phyloP scores from a whole-genome alignment of 2,113 vertebrate species.

The Apaloderma vittatum region DNA sequence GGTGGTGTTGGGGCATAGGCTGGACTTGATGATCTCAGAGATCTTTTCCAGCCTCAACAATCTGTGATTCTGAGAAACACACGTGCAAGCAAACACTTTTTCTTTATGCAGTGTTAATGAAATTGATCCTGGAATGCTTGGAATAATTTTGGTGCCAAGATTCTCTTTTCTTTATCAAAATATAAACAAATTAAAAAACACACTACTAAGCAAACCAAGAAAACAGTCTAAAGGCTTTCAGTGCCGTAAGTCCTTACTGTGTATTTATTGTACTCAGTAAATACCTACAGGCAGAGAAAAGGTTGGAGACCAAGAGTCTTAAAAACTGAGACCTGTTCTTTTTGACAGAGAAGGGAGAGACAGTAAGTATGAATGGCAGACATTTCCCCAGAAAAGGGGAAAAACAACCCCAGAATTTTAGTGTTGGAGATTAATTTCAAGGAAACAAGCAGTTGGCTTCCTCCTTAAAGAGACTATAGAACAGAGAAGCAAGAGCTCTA shows the following conservation, averaged over 20 bases:
- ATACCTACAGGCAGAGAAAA: not conserved
- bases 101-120: not conserved
- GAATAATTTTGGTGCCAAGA: not conserved
- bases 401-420: not conserved
- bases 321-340: not conserved
- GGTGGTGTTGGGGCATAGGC: too few relatives aligned
- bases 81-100: not conserved
- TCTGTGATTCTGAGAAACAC: not conserved
- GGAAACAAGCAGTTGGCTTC: not conserved
- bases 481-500: not conserved
- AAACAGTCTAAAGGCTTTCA: not conserved
- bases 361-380: not conserved
- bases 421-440: not conserved
- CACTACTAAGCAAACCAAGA: not conserved
- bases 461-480: not conserved
- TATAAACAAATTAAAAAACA: accelerated
- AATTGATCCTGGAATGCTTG: not conserved
- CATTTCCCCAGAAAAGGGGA: not conserved
- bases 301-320: not conserved
- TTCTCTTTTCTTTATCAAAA: not conserved
- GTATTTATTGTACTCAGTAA: not conserved
- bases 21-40: too few relatives aligned
- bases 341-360: not conserved
- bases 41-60: too few relatives aligned
- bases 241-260: not conserved